Evolutionary conservation across 92 coral and sea anemone genomes (phyloP).

Genomic region (Plumapathes pennacea): DNA sequence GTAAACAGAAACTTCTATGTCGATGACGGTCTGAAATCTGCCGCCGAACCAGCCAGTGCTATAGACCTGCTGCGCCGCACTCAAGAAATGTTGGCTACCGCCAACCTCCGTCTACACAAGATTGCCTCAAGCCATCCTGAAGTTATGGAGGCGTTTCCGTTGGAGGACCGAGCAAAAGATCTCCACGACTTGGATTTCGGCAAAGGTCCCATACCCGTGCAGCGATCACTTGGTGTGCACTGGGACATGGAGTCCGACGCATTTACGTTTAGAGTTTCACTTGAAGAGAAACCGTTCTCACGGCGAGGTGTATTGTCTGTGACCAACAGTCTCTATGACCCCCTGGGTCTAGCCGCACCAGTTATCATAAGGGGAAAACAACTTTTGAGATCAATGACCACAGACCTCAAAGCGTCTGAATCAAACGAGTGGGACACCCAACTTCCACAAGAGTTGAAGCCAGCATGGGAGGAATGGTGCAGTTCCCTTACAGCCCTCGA

Average conservation of each 20-base stretch:
- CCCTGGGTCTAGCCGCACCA: slow-evolving; percentile 51
- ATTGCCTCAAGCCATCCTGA: slow-evolving; percentile 40
- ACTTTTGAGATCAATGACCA: slow-evolving; percentile 43
- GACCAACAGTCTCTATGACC: slow-evolving; percentile 49
- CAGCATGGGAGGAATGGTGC: slow-evolving; percentile 46
- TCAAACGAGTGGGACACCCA: slow-evolving; percentile 20
- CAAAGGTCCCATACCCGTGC: slow-evolving; percentile 36
- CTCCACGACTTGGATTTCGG: slow-evolving; percentile 42
- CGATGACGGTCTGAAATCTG: slow-evolving; percentile 47
- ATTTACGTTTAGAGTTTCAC: slow-evolving; percentile 42
- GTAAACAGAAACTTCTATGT: slow-evolving; percentile 45
- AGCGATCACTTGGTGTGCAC: slow-evolving; percentile 51
- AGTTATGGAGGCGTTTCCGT: slow-evolving; percentile 45
- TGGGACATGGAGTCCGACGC: slow-evolving; percentile 45
- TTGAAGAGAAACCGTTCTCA: slow-evolving; percentile 37
- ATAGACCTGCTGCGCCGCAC: slow-evolving; percentile 44
- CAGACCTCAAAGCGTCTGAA: slow-evolving; percentile 26
- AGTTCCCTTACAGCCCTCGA: slow-evolving; percentile 27
- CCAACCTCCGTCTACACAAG: slow-evolving; percentile 65
- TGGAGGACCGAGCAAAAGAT: slow-evolving; percentile 40
- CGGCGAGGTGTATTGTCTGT: slow-evolving; percentile 49
- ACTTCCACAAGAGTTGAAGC: slow-evolving; percentile 33
- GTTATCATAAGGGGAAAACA: slow-evolving; percentile 48
- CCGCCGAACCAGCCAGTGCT: slow-evolving; percentile 31
- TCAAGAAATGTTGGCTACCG: slow-evolving; percentile 53